These are phyloP conservation scores for Crocuta crocuta DNA, from an alignment of 2,113 vertebrate species.

Conservation along the genomic window DNA sequence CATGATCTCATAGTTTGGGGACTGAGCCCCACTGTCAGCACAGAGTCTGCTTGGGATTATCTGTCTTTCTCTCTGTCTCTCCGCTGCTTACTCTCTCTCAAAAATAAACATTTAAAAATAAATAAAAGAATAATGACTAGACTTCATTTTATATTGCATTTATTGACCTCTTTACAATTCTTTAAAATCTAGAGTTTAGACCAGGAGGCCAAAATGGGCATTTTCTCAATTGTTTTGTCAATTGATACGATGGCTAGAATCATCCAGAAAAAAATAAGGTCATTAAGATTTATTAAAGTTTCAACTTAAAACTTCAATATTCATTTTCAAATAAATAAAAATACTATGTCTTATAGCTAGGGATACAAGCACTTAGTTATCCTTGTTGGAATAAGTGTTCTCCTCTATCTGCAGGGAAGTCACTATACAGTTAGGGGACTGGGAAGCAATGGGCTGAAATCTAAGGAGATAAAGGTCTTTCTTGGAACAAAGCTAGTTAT, in stretches of 20 bases:
- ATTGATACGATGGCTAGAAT: neutral
- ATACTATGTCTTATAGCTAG: neutral
- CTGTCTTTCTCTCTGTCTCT: too few relatives aligned
- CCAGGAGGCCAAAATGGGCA: neutral
- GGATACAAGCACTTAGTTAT: neutral
- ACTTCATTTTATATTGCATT: constrained; percentile 11
- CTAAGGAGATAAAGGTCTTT: neutral
- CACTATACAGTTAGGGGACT: neutral
- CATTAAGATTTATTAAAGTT: constrained; percentile 39
- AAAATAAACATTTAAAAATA: too few relatives aligned
- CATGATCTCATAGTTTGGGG: too few relatives aligned
- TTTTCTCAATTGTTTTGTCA: neutral
- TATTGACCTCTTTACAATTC: constrained; percentile 24
- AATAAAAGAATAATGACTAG: neutral
- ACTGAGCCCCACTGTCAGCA: too few relatives aligned
- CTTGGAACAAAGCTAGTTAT: constrained; percentile 32
- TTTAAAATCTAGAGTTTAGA: constrained; percentile 35
- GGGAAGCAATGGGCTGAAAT: neutral
- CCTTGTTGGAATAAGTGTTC: neutral
- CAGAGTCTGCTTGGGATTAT: too few relatives aligned
- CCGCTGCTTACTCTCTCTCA: too few relatives aligned
- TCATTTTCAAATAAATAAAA: constrained; percentile 63
- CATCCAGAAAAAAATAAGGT: constrained; percentile 20
- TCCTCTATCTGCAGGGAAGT: neutral
- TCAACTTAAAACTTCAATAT: constrained; percentile 48